Evolutionary conservation across 2,888 invertebrate genomes (phyloP), one percentile per base, ranked within the genome.

Genomic region (Flexamia atlantica): DNA sequence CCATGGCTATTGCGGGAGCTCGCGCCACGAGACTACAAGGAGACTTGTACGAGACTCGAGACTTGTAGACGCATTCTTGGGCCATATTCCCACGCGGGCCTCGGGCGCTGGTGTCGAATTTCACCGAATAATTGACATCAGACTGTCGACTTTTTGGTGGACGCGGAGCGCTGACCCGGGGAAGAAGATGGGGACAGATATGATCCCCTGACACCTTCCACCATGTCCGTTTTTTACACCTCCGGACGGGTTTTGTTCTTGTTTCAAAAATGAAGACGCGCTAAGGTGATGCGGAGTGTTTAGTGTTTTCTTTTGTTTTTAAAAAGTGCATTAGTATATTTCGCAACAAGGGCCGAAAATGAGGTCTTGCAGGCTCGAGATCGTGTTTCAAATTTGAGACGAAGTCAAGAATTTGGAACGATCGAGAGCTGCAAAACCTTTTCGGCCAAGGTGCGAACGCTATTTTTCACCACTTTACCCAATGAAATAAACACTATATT

Each of bases 41-140:
- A n/a, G n/a, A n/a, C n/a, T n/a, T n/a, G n/a, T n/a, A n/a, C n/a
- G n/a, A n/a, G n/a, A n/a, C 42, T 42, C 42, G 2, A n/a, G 50
- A 50, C 50, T 3, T 50, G 57, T 57, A 57, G 57, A 23, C 57
- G 32, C 72, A 72, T 72, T 72, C 72, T 72, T 72, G 72, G 23
- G 32, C 20, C 50, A 4, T 30, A 46, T 76, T 76, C 76, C 76
- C 76, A 76, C 76, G 76, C 76, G 9, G 50, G 50, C 76, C 76
- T 28, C 50, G 50, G 76, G 50, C 76, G 50, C 46, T 76, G 76
- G 76, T 76, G 76, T 76, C 76, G 76, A 76, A 76, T 76, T 76
- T 76, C 76, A 76, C 76, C 50, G 42, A 76, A 76, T 76, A 76
- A 76, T 76, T 76, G 76, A 76, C 76, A 76, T 76, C 53, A 32